Conservation (phyloP, 1,140 invertebrate genomes). For the Telenomus remus region DNA sequence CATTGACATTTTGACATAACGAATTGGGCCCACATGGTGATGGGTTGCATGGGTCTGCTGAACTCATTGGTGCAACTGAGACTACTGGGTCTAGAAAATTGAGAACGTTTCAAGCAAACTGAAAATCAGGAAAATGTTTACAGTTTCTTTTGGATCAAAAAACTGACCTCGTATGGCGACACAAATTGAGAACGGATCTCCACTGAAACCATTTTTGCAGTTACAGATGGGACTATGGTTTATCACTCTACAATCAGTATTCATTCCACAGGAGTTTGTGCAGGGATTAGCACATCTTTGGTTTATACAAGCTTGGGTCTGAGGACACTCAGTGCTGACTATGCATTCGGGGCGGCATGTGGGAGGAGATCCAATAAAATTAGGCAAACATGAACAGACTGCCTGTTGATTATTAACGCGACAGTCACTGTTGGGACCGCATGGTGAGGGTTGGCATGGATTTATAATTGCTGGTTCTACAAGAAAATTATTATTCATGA, state of each 20-base stretch:
- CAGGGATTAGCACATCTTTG: slow-evolving; percentile 76
- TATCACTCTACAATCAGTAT: slow-evolving; percentile 68
- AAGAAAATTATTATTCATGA: slow-evolving; percentile 2
- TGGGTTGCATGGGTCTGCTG: slow-evolving; percentile 81
- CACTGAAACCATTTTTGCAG: slow-evolving; percentile 74
- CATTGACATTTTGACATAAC: slow-evolving; percentile 77
- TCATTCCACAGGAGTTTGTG: slow-evolving; percentile 75
- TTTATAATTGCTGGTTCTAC: slow-evolving; percentile 67
- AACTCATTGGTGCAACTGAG: background rate
- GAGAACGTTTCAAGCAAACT: background rate
- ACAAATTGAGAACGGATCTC: slow-evolving; percentile 77
- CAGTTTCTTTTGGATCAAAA: background rate
- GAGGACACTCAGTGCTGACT: slow-evolving; percentile 73
- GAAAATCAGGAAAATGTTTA: no score
- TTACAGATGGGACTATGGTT: slow-evolving; percentile 74
- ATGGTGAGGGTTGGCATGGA: slow-evolving; percentile 80
- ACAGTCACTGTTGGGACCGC: slow-evolving; percentile 83
- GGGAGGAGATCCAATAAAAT: slow-evolving; percentile 23
- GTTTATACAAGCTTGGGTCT: slow-evolving; percentile 73
- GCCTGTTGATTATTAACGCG: slow-evolving; percentile 78
- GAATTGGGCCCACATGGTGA: slow-evolving; percentile 81
- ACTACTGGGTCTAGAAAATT: slow-evolving; percentile 30
- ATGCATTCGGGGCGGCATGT: slow-evolving; percentile 41
- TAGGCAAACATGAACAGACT: slow-evolving; percentile 78
- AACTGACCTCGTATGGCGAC: slow-evolving; percentile 61